Conservation (phyloP, 2,797 vertebrate genomes). For the Crenichthys baileyi region DNA sequence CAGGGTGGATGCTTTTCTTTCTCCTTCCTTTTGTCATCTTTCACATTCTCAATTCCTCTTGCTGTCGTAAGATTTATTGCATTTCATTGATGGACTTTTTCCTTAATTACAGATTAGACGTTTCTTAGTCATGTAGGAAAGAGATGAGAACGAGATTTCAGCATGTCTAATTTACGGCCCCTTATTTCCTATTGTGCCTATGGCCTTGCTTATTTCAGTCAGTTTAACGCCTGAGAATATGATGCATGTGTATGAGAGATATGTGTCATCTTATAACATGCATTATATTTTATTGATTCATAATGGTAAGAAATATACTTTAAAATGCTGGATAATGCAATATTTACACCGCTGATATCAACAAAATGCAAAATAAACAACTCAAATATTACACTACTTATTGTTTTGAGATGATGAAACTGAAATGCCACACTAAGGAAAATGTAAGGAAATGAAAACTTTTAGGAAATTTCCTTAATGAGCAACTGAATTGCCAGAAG, state of each 20-base stretch:
- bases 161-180: conserved; percentile 63
- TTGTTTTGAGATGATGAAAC: neutral
- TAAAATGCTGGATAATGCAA: neutral
- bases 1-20: conserved; percentile 46
- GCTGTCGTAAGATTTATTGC: conserved; percentile 82
- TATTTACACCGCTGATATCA: neutral
- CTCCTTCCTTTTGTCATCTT: conserved; percentile 37
- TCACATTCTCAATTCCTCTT: conserved; percentile 53
- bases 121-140: conserved; percentile 76
- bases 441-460: neutral
- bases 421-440: neutral
- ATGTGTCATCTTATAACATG: neutral
- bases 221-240: conserved; percentile 57
- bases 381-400: neutral
- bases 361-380: neutral
- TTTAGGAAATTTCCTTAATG: no score
- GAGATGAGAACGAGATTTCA: conserved; percentile 69
- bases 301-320: neutral
- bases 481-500: no score
- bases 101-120: conserved; percentile 85
- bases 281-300: neutral
- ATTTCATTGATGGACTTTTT: conserved; percentile 76
- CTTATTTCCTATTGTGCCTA: conserved; percentile 71
- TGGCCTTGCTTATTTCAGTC: conserved; percentile 67
- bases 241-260: conserved; percentile 26